Percentiles rank a stretch among this genome's conserved stretches.
phyloP scores from a whole-genome alignment of 2,113 vertebrate species.

The Peromyscus polionotus region DNA sequence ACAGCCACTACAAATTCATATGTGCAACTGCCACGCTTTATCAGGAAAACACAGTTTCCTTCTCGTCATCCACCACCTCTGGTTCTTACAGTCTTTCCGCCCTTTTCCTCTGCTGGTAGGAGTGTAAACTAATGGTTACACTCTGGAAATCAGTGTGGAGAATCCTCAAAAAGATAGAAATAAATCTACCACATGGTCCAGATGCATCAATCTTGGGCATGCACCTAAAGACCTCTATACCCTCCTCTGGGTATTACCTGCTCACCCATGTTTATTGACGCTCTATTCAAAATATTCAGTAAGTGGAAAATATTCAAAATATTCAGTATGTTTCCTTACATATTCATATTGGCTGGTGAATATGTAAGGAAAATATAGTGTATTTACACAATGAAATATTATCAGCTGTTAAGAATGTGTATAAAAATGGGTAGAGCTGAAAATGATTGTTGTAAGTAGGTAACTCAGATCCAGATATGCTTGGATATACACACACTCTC shows the following conservation, averaged over 20 bases:
- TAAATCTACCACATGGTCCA: background rate
- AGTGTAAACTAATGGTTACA: background rate
- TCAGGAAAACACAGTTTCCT: background rate
- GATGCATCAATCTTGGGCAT: background rate
- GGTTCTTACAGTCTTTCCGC: background rate
- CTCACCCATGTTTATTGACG: background rate
- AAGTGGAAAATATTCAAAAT: no score
- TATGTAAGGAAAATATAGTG: background rate
- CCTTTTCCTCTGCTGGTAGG: background rate
- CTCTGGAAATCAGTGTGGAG: background rate
- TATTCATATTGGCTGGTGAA: background rate
- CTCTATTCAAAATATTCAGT: background rate
- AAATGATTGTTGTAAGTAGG: background rate
- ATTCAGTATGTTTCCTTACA: no score
- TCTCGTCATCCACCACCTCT: background rate
- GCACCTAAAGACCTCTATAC: background rate
- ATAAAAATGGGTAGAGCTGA: background rate
- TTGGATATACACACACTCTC: background rate
- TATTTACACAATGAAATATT: background rate
- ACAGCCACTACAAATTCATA: background rate
- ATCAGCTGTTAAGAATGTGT: background rate
- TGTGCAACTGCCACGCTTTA: background rate
- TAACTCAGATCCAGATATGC: background rate
- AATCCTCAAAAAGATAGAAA: background rate
- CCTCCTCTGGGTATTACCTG: background rate